A percentile compares a stretch with the other conserved stretches of the same genome.
phyloP scores from a whole-genome alignment of 2,888 invertebrate genomes.

The Chrysodeixis includens region DNA sequence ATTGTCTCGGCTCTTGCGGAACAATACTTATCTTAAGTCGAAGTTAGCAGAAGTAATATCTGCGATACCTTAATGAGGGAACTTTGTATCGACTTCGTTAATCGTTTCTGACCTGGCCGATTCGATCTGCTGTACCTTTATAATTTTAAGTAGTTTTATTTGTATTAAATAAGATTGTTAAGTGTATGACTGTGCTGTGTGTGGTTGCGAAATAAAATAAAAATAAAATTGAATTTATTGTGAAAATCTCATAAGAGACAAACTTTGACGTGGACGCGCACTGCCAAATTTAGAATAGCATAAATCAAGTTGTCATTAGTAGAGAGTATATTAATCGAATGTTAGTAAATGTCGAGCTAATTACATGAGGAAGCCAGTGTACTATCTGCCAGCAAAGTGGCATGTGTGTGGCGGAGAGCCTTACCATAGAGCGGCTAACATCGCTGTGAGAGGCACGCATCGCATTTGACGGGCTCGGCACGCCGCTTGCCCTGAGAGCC shows the following conservation, averaged over 20 bases:
- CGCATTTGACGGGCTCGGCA: conserved; percentile 88
- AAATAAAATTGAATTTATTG: conserved; percentile 57
- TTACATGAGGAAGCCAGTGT: conserved; percentile 50
- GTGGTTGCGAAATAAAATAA: conserved; percentile 57
- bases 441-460: conserved; percentile 89
- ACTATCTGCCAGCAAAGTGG: conserved; percentile 73
- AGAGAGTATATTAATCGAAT: conserved; percentile 5
- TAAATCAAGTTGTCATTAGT: conserved; percentile 24
- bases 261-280: conserved; percentile 81
- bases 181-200: conserved; percentile 56
- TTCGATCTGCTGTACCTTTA: conserved; percentile 56
- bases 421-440: conserved; percentile 88
- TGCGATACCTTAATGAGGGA: conserved; percentile 88
- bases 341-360: conserved; percentile 34
- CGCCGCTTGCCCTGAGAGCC: conserved; percentile 87
- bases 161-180: conserved; percentile 45
- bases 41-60: conserved; percentile 87
- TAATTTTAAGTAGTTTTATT: conserved; percentile 55
- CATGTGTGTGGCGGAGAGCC: conserved; percentile 74
- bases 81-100: conserved; percentile 87
- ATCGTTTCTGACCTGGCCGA: conserved; percentile 80
- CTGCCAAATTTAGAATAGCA: conserved; percentile 66
- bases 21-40: conserved; percentile 86
- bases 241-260: conserved; percentile 67
- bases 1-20: conserved; percentile 84